A percentile compares a stretch with the other conserved stretches of the same genome.
Evolutionary conservation across 1,140 invertebrate genomes (phyloP).

Genomic region (Octopus sinensis): DNA sequence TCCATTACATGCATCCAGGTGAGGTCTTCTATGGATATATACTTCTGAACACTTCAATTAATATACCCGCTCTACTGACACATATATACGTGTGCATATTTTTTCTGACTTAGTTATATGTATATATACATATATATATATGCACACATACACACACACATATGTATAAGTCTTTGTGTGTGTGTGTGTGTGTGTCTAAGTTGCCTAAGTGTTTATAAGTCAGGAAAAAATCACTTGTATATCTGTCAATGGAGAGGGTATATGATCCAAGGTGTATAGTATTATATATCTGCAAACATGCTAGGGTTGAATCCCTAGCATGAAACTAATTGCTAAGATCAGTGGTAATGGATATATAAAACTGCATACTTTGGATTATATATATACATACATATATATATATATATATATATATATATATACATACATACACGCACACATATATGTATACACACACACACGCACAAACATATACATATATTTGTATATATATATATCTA

Average conservation of each 20-base stretch:
- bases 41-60: background rate
- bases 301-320: too few species aligned
- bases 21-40: background rate
- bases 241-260: too few species aligned
- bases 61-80: background rate
- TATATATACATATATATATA: background rate
- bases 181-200: background rate
- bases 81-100: background rate
- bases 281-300: too few species aligned
- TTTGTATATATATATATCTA: background rate
- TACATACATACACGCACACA: background rate
- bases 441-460: background rate
- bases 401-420: background rate
- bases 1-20: background rate
- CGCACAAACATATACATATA: background rate
- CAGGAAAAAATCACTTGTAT: too few species aligned
- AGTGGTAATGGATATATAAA: background rate
- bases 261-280: too few species aligned
- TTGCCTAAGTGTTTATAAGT: too few species aligned
- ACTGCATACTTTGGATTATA: background rate
- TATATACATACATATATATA: background rate
- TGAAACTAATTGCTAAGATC: too few species aligned
- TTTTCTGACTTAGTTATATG: background rate
- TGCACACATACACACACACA: background rate
- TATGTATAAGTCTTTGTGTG: background rate